Percentiles rank a stretch among this genome's conserved stretches.
phyloP scores from a whole-genome alignment of 2,888 invertebrate genomes.

The Unio delphinus region DNA sequence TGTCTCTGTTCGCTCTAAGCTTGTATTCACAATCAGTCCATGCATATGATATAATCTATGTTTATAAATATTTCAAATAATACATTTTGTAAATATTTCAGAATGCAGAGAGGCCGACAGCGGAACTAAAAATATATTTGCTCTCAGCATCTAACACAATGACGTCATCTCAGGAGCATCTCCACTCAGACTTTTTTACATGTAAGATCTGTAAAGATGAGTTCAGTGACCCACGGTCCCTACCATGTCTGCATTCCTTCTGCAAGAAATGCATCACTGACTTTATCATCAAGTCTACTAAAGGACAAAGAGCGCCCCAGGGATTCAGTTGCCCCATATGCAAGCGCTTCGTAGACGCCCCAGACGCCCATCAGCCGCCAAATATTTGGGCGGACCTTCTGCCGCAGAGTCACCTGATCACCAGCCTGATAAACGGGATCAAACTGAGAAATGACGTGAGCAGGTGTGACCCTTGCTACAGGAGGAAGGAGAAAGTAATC shows the following conservation, averaged over 20 bases:
- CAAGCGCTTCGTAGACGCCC: constrained; percentile 33
- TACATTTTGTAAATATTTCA: no score
- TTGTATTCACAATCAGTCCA: no score
- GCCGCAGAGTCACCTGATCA: constrained; percentile 38
- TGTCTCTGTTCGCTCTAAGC: no score
- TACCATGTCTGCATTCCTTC: constrained; percentile 48
- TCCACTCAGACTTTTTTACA: constrained; percentile 29
- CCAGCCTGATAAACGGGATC: constrained; percentile 42
- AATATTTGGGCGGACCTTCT: constrained; percentile 36
- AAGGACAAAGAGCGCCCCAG: constrained; percentile 33
- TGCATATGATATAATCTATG: no score
- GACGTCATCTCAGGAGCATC: no score
- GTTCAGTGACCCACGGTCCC: constrained; percentile 33
- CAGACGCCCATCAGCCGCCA: constrained; percentile 32
- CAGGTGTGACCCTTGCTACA: constrained; percentile 42
- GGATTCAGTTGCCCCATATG: constrained; percentile 44
- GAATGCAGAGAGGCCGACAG: no score
- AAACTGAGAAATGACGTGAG: constrained; percentile 39
- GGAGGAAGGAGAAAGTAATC: constrained; percentile 44
- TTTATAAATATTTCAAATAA: no score
- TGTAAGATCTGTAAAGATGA: constrained; percentile 42
- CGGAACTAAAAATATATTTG: no score
- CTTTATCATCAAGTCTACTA: constrained; percentile 32
- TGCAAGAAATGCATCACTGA: constrained; percentile 44
- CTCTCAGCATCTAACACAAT: no score